Percentiles rank a stretch among this genome's conserved stretches.
These are phyloP conservation scores for Chironomus striatipennis DNA, from an alignment of 1,140 invertebrate genomes.

Conservation along the genomic window DNA sequence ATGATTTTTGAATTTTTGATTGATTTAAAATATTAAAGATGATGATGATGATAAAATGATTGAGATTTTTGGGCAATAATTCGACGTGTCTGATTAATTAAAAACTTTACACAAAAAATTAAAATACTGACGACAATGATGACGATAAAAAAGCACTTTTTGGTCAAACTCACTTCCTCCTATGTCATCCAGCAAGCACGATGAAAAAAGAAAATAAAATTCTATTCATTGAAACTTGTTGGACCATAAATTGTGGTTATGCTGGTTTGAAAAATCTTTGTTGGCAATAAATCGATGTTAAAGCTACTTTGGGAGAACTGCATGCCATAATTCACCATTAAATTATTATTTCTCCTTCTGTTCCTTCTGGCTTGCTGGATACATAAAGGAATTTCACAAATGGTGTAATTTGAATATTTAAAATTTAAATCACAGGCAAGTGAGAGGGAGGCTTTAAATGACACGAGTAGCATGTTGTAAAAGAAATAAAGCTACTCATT, in stretches of 20 bases:
- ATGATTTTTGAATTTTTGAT: background rate
- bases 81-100: too few relatives aligned
- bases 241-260: background rate
- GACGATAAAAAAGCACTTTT: too few relatives aligned
- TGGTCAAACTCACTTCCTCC: too few relatives aligned
- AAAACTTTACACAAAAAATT: background rate
- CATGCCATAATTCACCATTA: background rate
- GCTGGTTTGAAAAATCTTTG: background rate
- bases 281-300: background rate
- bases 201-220: too few relatives aligned
- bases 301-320: background rate
- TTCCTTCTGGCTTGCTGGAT: too few relatives aligned
- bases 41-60: background rate
- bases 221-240: too few relatives aligned
- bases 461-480: background rate
- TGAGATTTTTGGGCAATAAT: too few relatives aligned
- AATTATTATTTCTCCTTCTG: background rate
- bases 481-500: background rate
- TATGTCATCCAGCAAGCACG: too few relatives aligned
- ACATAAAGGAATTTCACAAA: background rate
- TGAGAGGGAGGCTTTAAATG: background rate
- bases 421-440: background rate
- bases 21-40: background rate
- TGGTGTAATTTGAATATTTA: conserved; percentile 6
- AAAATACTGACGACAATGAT: too few relatives aligned